A percentile compares a stretch with the other conserved stretches of the same genome.
phyloP scores from a whole-genome alignment of 1,140 invertebrate species.

The Wasmannia auropunctata region DNA sequence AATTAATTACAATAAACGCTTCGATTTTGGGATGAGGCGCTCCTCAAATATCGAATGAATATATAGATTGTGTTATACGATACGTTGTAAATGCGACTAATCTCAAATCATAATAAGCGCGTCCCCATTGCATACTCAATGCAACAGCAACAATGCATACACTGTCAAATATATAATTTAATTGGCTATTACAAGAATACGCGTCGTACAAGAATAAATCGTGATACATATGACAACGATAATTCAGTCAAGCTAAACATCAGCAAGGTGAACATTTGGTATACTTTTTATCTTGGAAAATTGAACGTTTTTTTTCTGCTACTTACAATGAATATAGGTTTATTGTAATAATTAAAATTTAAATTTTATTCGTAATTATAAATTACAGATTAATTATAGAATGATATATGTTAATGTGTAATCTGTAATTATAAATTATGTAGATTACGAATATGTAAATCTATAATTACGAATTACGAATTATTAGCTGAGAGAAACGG shows the following conservation, averaged over 20 bases:
- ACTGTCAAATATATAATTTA: slow-evolving; percentile 30
- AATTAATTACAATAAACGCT: neutral
- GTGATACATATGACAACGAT: neutral
- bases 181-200: neutral
- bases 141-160: neutral
- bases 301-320: too few relatives aligned
- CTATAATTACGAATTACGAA: slow-evolving; percentile 9
- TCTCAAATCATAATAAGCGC: slow-evolving; percentile 22
- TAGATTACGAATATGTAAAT: slow-evolving; percentile 39
- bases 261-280: neutral
- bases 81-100: slow-evolving; percentile 27
- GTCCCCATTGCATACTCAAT: neutral
- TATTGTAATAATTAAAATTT: slow-evolving; percentile 8
- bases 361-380: neutral
- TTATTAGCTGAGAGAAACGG: slow-evolving; percentile 4
- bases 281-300: neutral
- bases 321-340: neutral
- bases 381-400: slow-evolving; percentile 17
- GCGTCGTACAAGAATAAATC: too few relatives aligned
- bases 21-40: neutral
- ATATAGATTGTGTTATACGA: neutral
- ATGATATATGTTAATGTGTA: slow-evolving; percentile 28
- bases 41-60: slow-evolving; percentile 29
- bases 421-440: slow-evolving; percentile 22
- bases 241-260: neutral